phyloP scores from a whole-genome alignment of 2,888 invertebrate genomes.

The Candidula unifasciata region DNA sequence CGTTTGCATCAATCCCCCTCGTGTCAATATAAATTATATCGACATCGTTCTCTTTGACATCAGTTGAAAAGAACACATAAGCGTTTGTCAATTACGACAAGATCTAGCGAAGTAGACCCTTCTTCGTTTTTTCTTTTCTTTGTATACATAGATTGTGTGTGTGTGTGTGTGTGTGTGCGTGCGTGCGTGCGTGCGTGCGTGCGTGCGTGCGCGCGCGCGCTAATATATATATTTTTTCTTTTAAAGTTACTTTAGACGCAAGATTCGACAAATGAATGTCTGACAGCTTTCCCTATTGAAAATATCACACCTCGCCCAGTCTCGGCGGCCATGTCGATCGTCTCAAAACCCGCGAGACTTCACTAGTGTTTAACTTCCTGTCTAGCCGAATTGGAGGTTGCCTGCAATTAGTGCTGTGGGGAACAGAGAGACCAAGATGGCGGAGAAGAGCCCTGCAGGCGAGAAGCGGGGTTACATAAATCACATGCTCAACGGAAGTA shows the following conservation, averaged over 20 bases:
- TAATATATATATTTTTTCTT: neutral
- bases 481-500: neutral
- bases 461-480: neutral
- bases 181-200: too few species aligned
- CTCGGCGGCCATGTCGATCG: neutral
- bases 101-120: too few species aligned
- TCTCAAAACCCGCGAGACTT: neutral
- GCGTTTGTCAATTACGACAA: too few species aligned
- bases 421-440: neutral
- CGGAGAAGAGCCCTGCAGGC: neutral
- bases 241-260: neutral
- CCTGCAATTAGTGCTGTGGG: constrained; percentile 1
- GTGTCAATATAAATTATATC: too few species aligned
- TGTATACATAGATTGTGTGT: too few species aligned
- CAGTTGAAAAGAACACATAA: too few species aligned
- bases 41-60: too few species aligned
- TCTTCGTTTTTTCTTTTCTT: too few species aligned
- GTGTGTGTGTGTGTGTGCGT: too few species aligned
- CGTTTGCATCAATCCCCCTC: too few species aligned
- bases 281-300: neutral
- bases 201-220: too few species aligned
- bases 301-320: neutral
- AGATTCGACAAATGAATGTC: too few species aligned
- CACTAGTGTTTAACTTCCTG: constrained; percentile 9
- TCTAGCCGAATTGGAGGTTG: neutral